Base-by-base conservation (phyloP, 2,797 vertebrate species). In the Gymnodraco acuticeps region DNA sequence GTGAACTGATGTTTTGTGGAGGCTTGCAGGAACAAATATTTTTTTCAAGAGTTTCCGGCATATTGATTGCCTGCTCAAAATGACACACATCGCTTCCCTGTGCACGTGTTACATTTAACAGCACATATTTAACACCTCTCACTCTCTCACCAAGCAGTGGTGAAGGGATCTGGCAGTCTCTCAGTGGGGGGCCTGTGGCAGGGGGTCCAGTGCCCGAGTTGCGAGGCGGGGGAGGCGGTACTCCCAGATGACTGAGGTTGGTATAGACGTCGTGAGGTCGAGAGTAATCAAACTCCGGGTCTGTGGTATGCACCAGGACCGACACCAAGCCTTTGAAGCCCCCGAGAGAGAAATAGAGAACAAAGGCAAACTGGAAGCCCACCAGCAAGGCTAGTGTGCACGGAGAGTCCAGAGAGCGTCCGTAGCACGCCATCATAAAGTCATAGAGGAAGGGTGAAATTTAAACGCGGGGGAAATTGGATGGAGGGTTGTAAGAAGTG, bases 281-380 rank as follows among this genome's bases (percentile, higher is more conserved):
- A 16, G 97, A 96, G 76, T 99, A 99, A 82, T 99, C 98, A 51
- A 98, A 96, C 62, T 94, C 93, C 0, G 96, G 96, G 52, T 95
- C 96, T 4, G 94, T 79, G 23, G 95, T 92, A 81, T 96, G 96
- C 19, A 96, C 96, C 79, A 98, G 94, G 0, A 99, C 96, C 3
- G 97, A 96, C 58, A 97, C 96, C 58, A 99, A 93, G 74, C 96
- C 97, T 43, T 94, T 96, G 89, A 99, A 98, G 13, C 98, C 98
- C 0, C 98, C 98, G 0, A 99, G 92, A 3, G 97, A 98, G 88
- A 99, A 98, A 70, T 99, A 99, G n/a, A 98, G 96, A 86, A 99
- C 97, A 89, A 99, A 98, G 1, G 96, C 96, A 86, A 99, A 97
- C 95, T 99, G 98, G 93, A 97, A 98, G 73, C 97, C 97, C 73